Base-by-base conservation (phyloP, 2,113 vertebrate species). In the Mystacornis crossleyi region DNA sequence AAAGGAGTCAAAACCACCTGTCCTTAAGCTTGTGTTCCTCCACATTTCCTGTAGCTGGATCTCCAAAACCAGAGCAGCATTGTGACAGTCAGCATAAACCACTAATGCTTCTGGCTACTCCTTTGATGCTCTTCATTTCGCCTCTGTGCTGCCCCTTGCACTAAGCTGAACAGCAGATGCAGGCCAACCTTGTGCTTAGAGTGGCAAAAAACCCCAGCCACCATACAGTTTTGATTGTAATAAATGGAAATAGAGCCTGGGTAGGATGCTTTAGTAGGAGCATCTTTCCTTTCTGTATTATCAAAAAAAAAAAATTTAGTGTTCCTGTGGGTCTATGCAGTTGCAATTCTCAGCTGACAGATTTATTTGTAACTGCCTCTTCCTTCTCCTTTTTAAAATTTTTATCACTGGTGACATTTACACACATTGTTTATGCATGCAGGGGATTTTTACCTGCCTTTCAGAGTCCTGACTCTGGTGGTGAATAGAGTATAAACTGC, bases 381-480 rank as follows among this genome's bases (percentile, higher is more conserved):
- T 83, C 66, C 88, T 80, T 89, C 64, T 93, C 45, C 61, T 95
- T 91, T 88, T 87, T 54, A 75, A 94, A 91, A 90, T 50, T 58
- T 85, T 88, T 90, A 88, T 92, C 78, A 20, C 90, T 89, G 26
- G 55, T 97, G 83, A 84, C 94, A 92, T 97, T 97, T 97, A 89
- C 92, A 81, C 72, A 50, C 55, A 78, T 93, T 92, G 93, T 97
- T 98, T 97, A 97, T 97, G 91, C 85, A 88, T 97, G 74, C 65
- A 94, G 89, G 83, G 88, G 53, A 77, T 96, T 98, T 98, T 83
- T 97, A 95, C 96, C 94, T 97, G 94, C 95, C 95, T 97, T 95
- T 97, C 97, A 95, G 90, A 91, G 90, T 91, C 96, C 77, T 89
- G 85, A 93, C 29, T 66, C 94, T 97, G 79, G 87, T 85, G 90